Evolutionary conservation across 2,888 invertebrate species (phyloP), one percentile per base, ranked within the genome.

Genomic region (Meandrusa payeni): DNA sequence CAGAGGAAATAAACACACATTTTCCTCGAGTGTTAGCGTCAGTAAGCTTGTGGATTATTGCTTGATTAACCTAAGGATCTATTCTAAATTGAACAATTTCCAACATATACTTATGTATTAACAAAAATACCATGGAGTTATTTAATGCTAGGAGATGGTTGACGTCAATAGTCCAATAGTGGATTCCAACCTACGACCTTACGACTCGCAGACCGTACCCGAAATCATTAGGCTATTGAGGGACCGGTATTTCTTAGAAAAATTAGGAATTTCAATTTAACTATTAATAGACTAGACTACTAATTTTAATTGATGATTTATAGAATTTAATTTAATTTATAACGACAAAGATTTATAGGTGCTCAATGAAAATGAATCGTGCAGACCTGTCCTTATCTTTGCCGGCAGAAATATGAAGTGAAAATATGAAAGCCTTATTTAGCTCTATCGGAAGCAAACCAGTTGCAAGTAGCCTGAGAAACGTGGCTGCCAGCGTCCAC

Each of bases 391-490:
- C 37, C 29, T 51, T 43, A 44, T 44, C 22, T 33, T 15, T 48
- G 55, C 58, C 52, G 48, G 51, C 55, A 62, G 64, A 70, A 74
- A 70, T 75, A 70, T 74, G 62, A 77, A 70, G 79, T 76, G 76
- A 66, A 79, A 80, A 79, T 76, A 75, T 67, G 68, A 73, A 61
- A 60, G 64, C 83, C 79, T 69, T 81, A 80, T 82, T 76, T 74
- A 79, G 80, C 59, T 55, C 68, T 74, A 70, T 72, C 67, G 78
- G 79, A 78, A 76, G 74, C 63, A 63, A 74, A 79, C 82, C 67
- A 76, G 81, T 80, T 68, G 54, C 67, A 62, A 57, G 74, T 70
- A 75, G 80, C 78, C 75, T 85, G 83, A 83, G 86, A 85, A 86
- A 82, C 72, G 55, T 50, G 42, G 48, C 43, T 47, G 17, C 53